Conservation (phyloP, 2,113 vertebrate species). For the Pteropus alecto region DNA sequence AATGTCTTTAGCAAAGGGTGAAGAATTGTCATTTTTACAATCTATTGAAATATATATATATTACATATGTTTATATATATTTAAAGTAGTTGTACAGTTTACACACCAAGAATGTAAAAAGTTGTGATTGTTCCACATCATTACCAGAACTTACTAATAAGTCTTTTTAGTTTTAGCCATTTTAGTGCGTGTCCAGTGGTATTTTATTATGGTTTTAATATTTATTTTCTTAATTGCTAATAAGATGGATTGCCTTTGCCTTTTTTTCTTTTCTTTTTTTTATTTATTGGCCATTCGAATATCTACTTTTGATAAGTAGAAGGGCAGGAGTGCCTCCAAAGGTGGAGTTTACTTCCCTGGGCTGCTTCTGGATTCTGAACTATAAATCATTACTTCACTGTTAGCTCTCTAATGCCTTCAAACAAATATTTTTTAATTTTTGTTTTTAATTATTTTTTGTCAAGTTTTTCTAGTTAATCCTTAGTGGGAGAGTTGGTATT, state of each 20-base stretch:
- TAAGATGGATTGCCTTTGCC: background rate
- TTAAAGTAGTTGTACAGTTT: background rate
- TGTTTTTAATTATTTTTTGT: slow-evolving; percentile 21
- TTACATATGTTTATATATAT: background rate
- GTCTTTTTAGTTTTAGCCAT: background rate
- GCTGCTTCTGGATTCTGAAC: background rate
- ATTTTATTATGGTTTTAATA: background rate
- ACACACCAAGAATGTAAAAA: background rate
- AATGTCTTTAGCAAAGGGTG: background rate
- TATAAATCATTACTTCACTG: background rate
- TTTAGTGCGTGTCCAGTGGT: background rate
- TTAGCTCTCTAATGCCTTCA: background rate
- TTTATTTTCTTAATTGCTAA: background rate
- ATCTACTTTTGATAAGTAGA: background rate
- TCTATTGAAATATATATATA: background rate
- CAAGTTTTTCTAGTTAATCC: background rate
- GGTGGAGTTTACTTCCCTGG: background rate
- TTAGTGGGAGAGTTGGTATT: background rate
- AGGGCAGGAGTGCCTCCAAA: background rate
- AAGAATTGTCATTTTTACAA: background rate
- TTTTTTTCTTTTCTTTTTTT: background rate
- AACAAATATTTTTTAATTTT: background rate
- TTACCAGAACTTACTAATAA: background rate
- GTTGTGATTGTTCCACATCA: background rate
- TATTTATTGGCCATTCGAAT: background rate